Base-by-base conservation (phyloP, 2,797 vertebrate genomes). In the Lophius americanus region DNA sequence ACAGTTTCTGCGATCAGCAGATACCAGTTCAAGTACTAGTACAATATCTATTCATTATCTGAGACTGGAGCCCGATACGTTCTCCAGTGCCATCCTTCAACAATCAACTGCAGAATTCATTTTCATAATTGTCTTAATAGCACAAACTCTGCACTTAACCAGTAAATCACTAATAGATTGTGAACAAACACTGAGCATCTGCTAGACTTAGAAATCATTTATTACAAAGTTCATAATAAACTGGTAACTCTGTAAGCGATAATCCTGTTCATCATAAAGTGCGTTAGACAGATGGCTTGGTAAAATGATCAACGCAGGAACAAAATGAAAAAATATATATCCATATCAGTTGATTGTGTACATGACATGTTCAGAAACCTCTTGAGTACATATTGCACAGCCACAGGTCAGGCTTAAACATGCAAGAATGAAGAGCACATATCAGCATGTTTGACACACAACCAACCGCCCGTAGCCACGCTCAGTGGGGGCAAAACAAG, bases 381-480 rank as follows among this genome's bases (percentile, higher is more conserved):
- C 9, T 14, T 69, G 42, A 37, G 64, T 11, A 54, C 46, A 58
- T 75, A 72, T 64, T 78, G 14, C 39, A 53, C 36, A 38, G 78
- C 85, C 83, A 23, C 2, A 6, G 64, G 82, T 80, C 74, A 72
- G 7, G 73, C 68, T 82, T 85, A 69, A 75, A 85, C 79, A 81
- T 74, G 82, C 75, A 81, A 49, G 71, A 78, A 61, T 63, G 64
- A 81, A 36, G 51, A 74, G 68, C 59, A 60, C 50, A 74, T 64
- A 56, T 65, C 68, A 64, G 68, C 51, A 59, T 70, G 77, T 69
- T 71, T 53, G 33, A 48, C 50, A 64, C 62, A 67, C 52, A 82
- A 54, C 49, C 46, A 3, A 9, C 48, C 71, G 49, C 60, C 76
- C 32, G 51, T 72, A 67, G 73, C 64, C 64, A 76, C n/a, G 36